Evolutionary conservation across 2,797 vertebrate genomes (phyloP).

Genomic region (Tenualosa ilisha): DNA sequence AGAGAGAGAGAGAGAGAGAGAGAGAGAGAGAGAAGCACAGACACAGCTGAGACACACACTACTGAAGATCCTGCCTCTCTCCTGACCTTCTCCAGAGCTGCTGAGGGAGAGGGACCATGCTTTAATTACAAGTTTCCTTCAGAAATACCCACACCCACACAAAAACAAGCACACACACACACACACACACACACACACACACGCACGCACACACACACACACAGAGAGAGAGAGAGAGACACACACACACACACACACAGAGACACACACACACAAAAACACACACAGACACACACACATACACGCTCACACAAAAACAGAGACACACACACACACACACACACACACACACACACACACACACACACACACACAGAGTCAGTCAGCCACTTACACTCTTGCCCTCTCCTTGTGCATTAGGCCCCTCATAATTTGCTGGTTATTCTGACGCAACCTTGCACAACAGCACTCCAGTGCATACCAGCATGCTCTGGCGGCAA

Average conservation of each 20-base stretch:
- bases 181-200: conserved; percentile 2
- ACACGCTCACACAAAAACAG: background rate
- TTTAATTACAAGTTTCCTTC: no score
- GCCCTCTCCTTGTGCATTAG: background rate
- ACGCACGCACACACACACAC: background rate
- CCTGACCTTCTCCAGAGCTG: no score
- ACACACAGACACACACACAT: background rate
- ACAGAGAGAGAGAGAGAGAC: no score
- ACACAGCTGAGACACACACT: no score
- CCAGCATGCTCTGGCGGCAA: background rate
- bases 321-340: background rate
- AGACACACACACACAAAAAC: background rate
- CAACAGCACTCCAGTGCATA: background rate
- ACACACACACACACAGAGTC: background rate
- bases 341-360: background rate
- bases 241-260: background rate
- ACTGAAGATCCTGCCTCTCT: background rate
- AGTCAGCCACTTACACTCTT: background rate
- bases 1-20: no score
- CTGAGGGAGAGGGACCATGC: no score
- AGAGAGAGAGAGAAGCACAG: no score
- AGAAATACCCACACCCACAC: background rate
- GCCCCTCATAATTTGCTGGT: background rate
- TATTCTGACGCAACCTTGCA: background rate
- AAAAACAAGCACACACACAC: background rate